A percentile compares a stretch with the other conserved stretches of the same genome.
Evolutionary conservation across 2,888 invertebrate genomes (phyloP).

Genomic region (Clepsis dumicolana): DNA sequence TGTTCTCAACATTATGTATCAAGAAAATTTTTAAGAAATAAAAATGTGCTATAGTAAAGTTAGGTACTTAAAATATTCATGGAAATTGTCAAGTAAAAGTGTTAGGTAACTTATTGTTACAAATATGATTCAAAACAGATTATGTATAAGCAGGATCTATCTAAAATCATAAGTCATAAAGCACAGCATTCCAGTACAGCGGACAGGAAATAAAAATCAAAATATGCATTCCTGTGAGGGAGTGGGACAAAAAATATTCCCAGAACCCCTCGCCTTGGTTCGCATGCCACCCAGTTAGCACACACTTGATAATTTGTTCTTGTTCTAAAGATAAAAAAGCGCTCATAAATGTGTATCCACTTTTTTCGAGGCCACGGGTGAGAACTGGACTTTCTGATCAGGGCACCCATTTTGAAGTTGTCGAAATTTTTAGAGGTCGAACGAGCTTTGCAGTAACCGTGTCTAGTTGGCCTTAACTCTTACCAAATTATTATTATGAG

Average conservation of each 20-base stretch:
- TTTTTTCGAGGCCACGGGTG: constrained; percentile 9
- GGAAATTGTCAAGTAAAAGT: not conserved
- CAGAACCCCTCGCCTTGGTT: constrained; percentile 28
- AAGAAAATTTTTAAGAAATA: no score
- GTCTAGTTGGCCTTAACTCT: no score
- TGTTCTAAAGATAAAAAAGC: constrained; percentile 39
- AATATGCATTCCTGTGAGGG: constrained; percentile 30
- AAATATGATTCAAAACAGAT: no score
- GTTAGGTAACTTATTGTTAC: no score
- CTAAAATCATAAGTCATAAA: constrained; percentile 2
- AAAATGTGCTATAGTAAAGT: no score
- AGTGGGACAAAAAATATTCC: constrained; percentile 36
- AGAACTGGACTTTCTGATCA: not conserved
- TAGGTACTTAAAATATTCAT: no score
- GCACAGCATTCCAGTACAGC: not conserved
- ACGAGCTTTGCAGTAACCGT: no score
- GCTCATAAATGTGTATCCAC: constrained; percentile 22
- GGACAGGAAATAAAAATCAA: constrained; percentile 36
- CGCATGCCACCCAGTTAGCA: constrained; percentile 43
- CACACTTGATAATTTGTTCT: constrained; percentile 41
- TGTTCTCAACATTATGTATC: no score
- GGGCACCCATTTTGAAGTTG: not conserved
- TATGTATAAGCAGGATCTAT: not conserved
- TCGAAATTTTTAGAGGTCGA: no score
- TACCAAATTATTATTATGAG: no score